These are phyloP conservation scores for Pseudotriccus pelzelni DNA, from an alignment of 2,797 vertebrate species.

Conservation along the genomic window DNA sequence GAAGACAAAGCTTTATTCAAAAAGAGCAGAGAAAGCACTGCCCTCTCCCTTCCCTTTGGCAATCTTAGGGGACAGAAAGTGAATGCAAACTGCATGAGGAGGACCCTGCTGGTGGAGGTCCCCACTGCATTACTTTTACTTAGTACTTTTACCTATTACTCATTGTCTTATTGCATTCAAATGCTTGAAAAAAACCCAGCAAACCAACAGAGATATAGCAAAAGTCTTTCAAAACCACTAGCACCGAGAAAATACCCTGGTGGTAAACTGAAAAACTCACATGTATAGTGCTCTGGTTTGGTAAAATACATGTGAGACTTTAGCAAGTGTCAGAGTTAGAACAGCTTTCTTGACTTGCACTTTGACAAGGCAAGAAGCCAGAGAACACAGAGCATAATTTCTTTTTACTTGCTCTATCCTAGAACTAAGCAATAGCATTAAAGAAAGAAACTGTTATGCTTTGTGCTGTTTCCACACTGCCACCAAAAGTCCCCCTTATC, in stretches of 20 bases:
- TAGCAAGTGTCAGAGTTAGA: neutral
- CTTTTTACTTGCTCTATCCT: neutral
- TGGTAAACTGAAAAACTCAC: neutral
- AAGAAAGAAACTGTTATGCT: neutral
- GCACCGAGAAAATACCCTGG: neutral
- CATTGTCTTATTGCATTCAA: neutral
- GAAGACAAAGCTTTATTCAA: neutral
- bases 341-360: neutral
- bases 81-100: neutral
- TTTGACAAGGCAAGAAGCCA: neutral
- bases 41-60: neutral
- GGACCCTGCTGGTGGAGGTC: neutral
- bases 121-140: neutral
- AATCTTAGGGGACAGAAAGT: neutral
- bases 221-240: neutral
- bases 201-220: neutral
- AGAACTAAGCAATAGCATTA: neutral
- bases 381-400: neutral
- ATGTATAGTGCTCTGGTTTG: neutral
- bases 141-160: neutral
- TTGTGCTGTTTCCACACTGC: neutral
- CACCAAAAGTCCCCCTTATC: neutral
- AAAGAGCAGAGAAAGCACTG: neutral
- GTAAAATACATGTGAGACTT: neutral
- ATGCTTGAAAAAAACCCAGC: neutral